Conservation (phyloP, 2,113 vertebrate genomes). For the Grammomys surdaster region DNA sequence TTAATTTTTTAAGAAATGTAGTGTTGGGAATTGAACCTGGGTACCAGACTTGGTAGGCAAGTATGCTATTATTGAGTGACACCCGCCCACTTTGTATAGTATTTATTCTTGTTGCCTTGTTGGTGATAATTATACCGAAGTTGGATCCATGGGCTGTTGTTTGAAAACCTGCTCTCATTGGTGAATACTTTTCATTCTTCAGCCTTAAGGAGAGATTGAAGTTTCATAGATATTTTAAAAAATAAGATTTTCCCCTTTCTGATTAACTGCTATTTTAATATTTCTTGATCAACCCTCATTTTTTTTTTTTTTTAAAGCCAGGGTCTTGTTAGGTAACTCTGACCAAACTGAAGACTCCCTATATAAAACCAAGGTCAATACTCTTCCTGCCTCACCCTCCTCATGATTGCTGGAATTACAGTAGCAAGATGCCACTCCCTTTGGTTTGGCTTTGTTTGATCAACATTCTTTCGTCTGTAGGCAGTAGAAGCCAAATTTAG, state of each 20-base stretch:
- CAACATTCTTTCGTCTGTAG: conserved; percentile 54
- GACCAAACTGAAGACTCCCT: not conserved
- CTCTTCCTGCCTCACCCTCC: not conserved
- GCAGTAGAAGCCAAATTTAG: conserved; percentile 47
- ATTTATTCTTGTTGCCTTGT: conserved; percentile 56
- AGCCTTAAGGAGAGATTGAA: not conserved
- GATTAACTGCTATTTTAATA: conserved; percentile 50
- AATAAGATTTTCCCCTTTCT: not conserved
- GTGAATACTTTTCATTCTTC: conserved; percentile 59
- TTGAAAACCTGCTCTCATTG: conserved; percentile 55
- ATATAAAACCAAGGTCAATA: not conserved
- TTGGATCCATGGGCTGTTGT: conserved; percentile 48
- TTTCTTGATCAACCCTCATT: not conserved
- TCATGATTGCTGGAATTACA: too few relatives aligned
- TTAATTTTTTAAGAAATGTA: not conserved
- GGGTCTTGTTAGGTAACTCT: not conserved
- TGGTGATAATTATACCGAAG: not conserved
- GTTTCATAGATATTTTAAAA: not conserved
- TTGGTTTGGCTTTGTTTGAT: not conserved
- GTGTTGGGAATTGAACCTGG: not conserved
- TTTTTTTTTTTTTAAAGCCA: not conserved
- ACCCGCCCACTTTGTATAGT: not conserved
- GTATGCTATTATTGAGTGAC: not conserved
- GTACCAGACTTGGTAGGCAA: not conserved
- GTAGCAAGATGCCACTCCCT: too few relatives aligned